Conservation (phyloP, 2,113 vertebrate genomes). For the Beaufortia kweichowensis region DNA sequence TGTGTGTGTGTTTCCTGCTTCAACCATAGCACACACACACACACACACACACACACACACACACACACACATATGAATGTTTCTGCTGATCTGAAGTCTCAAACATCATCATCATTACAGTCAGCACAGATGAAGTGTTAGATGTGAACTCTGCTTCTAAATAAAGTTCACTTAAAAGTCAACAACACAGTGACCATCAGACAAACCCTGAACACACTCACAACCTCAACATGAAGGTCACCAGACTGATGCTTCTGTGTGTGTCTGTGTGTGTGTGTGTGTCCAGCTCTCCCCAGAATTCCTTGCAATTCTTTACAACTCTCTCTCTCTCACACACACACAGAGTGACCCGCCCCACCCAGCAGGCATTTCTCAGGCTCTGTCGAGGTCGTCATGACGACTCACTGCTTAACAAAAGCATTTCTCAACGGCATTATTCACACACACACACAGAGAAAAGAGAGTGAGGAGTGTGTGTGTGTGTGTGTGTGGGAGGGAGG, state of each 20-base stretch:
- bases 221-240: not conserved
- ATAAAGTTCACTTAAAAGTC: too few relatives aligned
- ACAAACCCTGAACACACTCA: not conserved
- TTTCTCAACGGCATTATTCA: conserved; percentile 80
- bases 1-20: too few relatives aligned
- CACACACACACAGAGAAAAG: conserved; percentile 51
- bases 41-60: too few relatives aligned
- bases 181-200: too few relatives aligned
- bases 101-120: too few relatives aligned
- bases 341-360: conserved; percentile 65
- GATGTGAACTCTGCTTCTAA: too few relatives aligned
- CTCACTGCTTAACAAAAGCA: conserved; percentile 78
- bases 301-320: not conserved
- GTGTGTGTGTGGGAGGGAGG: too few relatives aligned
- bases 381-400: conserved; percentile 79
- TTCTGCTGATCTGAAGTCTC: too few relatives aligned
- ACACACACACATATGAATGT: too few relatives aligned
- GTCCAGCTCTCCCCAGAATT: not conserved
- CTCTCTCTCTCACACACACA: conserved; percentile 34
- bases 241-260: not conserved
- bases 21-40: too few relatives aligned
- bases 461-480: conserved; percentile 10
- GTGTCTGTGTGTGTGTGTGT: not conserved
- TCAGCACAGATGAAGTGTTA: too few relatives aligned
- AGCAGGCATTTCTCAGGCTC: conserved; percentile 79